These are phyloP conservation scores for Eumacrocentrus americanus DNA, from an alignment of 2,888 invertebrate genomes.

Conservation along the genomic window DNA sequence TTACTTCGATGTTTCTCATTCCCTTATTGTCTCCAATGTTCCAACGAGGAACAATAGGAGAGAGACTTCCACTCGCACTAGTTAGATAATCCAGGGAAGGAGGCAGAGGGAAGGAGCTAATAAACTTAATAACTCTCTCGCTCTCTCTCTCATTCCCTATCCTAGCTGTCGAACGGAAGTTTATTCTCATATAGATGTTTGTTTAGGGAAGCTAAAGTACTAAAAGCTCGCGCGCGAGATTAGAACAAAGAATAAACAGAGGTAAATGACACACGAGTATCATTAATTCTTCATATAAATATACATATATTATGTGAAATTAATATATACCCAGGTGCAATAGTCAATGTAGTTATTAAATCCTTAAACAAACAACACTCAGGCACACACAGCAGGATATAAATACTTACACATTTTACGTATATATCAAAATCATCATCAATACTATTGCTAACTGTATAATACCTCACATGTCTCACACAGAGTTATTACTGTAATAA, in stretches of 20 bases:
- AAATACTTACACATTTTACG: neutral
- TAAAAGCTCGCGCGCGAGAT: neutral
- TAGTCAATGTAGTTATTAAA: conserved; percentile 2
- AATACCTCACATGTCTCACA: neutral
- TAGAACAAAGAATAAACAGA: neutral
- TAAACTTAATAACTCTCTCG: neutral
- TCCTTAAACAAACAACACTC: neutral
- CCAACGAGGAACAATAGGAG: neutral
- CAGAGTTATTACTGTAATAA: neutral
- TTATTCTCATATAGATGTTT: neutral
- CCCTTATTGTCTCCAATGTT: conserved; percentile 14
- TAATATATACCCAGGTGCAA: conserved; percentile 13
- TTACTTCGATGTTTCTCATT: conserved; percentile 18
- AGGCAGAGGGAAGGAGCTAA: neutral
- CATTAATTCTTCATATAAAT: conserved; percentile 6
- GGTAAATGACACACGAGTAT: neutral
- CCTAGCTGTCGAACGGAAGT: neutral
- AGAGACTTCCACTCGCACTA: neutral
- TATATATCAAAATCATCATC: conserved; percentile 2
- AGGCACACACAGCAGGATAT: conserved; percentile 9
- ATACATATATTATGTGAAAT: too few species aligned
- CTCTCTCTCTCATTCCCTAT: neutral
- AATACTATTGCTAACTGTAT: neutral
- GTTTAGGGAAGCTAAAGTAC: neutral
- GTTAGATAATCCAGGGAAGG: neutral